Base-by-base conservation (phyloP, 1,140 invertebrate genomes). In the Microplitis demolitor region DNA sequence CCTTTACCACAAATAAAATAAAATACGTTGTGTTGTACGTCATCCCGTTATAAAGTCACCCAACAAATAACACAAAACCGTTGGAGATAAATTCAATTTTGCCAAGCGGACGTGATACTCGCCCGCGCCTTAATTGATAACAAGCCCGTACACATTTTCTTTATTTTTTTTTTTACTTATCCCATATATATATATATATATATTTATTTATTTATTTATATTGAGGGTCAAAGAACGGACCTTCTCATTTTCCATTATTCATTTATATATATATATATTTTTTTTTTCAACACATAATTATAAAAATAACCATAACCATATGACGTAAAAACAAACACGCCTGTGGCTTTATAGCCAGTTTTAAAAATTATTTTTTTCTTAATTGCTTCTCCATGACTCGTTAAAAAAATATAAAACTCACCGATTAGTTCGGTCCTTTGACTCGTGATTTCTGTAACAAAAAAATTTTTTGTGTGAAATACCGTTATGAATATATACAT, bases 51-150 rank as follows among this genome's bases (percentile, higher is more conserved):
- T n/a, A 66, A 50, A 5, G 64, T 8, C n/a, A 33, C 24, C 24
- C 4, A 39, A 13, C 13, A 39, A 66, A 63, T 24, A n/a, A 24
- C 9, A 56, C 53, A 56, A 39, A 39, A 39, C 39, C 39, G 39
- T 56, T 56, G 53, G 53, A 56, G n/a, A 56, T 56, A 56, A 56
- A 56, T 56, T 56, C 53, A 56, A 56, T 56, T 56, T 56, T 24
- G 53, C 53, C n/a, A n/a, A 56, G 53, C 53, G 16, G 53, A 56
- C 53, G 53, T 56, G 53, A 56, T 24, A 24, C 53, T 56, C 53
- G 53, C 53, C 53, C 53, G 53, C 53, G 53, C 16, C 53, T 56
- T 56, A 56, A 56, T 56, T 56, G 53, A 56, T 56, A 56, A 56
- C 53, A 56, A 56, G 53, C n/a, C 53, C 53, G 53, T 56, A 56